Evolutionary conservation across 2,797 vertebrate genomes (phyloP).

Genomic region (Bufotes viridis): DNA sequence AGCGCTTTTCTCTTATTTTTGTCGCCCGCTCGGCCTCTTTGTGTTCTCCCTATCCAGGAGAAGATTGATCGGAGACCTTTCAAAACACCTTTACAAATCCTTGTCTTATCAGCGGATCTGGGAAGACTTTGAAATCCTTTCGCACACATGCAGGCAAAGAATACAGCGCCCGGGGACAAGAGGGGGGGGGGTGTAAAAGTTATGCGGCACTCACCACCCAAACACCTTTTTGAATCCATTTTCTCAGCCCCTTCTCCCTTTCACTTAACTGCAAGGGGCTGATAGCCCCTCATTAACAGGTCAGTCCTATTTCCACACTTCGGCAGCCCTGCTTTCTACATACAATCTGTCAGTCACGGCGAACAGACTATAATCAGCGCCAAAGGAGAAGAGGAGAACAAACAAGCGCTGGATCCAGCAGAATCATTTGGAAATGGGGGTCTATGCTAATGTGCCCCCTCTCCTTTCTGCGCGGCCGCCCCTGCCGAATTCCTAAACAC

Average conservation of each 20-base stretch:
- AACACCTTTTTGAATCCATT: constrained; percentile 10
- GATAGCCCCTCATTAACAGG: constrained; percentile 66
- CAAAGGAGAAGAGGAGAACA: not conserved
- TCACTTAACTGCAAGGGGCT: constrained; percentile 21
- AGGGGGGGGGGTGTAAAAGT: not conserved
- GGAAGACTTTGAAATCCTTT: constrained; percentile 45
- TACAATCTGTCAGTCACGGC: constrained; percentile 65
- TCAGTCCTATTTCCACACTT: constrained; percentile 69
- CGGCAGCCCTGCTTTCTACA: constrained; percentile 66
- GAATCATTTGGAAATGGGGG: constrained; percentile 56
- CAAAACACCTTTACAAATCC: constrained; percentile 53
- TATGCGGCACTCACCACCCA: not conserved
- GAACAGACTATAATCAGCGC: constrained; percentile 54
- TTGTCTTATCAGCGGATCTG: constrained; percentile 52
- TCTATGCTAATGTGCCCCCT: constrained; percentile 60
- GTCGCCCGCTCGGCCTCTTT: constrained; percentile 26
- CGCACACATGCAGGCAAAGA: constrained; percentile 28
- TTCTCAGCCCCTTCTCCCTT: constrained; percentile 12
- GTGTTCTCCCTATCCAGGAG: constrained; percentile 14
- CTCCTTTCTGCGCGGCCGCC: constrained; percentile 58
- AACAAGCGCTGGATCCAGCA: constrained; percentile 43
- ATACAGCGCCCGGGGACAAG: constrained; percentile 36
- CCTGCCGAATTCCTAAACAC: constrained; percentile 69
- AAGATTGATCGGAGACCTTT: constrained; percentile 49
- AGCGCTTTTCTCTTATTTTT: constrained; percentile 4